Conservation (phyloP, 2,888 invertebrate species). For the Coleophora flavipennella region DNA sequence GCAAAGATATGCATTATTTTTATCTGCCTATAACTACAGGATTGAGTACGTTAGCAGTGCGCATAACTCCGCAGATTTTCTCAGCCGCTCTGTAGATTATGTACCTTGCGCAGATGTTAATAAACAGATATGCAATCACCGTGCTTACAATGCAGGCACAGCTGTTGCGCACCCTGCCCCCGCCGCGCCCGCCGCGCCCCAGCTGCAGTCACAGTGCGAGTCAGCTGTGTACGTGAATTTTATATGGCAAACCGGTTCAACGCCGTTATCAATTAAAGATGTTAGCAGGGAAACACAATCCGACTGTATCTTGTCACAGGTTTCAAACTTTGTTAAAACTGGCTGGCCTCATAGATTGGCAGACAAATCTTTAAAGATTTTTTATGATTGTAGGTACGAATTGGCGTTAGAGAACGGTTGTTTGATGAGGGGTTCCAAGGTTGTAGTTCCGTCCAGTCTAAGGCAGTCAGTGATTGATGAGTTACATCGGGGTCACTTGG, state of each 20-base stretch:
- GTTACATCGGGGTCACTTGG: constrained; percentile 1
- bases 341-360: too few relatives aligned
- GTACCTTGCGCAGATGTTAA: neutral
- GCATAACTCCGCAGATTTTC: constrained; percentile 4
- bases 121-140: neutral
- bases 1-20: constrained; percentile 5
- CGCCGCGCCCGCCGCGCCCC: neutral
- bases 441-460: neutral
- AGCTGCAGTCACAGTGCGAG: too few relatives aligned
- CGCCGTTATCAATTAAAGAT: constrained; percentile 1
- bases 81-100: neutral
- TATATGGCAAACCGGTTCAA: neutral
- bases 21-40: neutral
- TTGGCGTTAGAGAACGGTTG: neutral
- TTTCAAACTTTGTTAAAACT: too few relatives aligned
- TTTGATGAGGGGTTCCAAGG: constrained; percentile 2
- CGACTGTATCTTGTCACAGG: neutral
- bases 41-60: constrained; percentile 8
- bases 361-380: neutral
- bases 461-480: neutral
- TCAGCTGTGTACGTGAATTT: neutral
- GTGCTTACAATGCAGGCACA: neutral
- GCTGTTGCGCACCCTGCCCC: neutral
- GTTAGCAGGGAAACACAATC: neutral
- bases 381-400: constrained; percentile 1